Evolutionary conservation across 64 coral and sea anemone genomes (phyloP).

Genomic region (Dendrophyllia cribrosa): DNA sequence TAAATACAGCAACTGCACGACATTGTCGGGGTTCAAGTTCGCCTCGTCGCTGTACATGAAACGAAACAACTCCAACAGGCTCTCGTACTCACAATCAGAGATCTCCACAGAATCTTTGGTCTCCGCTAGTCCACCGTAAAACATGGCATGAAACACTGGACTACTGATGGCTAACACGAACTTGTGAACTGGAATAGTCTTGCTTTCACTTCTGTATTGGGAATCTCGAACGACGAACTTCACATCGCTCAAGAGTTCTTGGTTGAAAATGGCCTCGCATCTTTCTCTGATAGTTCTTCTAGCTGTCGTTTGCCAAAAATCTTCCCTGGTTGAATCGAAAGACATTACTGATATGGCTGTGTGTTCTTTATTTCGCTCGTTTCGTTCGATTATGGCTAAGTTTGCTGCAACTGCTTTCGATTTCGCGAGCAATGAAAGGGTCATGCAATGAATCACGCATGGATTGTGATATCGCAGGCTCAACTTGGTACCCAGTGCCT

Average conservation of each 20-base stretch:
- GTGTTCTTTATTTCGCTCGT: too few relatives aligned
- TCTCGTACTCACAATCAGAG: constrained; percentile 38
- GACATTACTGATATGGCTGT: background rate
- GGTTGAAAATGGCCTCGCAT: constrained; percentile 32
- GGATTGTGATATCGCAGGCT: too few relatives aligned
- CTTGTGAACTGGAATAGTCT: too few relatives aligned
- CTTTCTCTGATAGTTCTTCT: constrained; percentile 32
- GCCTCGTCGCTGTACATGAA: constrained; percentile 44
- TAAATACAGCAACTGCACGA: constrained; percentile 45
- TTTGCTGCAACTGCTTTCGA: too few relatives aligned
- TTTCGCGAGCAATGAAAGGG: too few relatives aligned
- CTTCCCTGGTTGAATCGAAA: background rate
- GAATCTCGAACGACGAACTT: constrained; percentile 23
- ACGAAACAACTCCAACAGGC: constrained; percentile 44
- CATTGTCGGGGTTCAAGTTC: constrained; percentile 26
- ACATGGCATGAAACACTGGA: constrained; percentile 63
- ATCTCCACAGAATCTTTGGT: constrained; percentile 3
- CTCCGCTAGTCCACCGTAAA: constrained; percentile 56
- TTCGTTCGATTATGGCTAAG: too few relatives aligned
- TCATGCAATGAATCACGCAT: too few relatives aligned
- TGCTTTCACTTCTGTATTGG: background rate
- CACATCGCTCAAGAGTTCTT: constrained; percentile 49
- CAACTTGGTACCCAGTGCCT: too few relatives aligned
- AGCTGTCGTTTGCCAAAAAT: background rate
- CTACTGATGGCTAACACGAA: too few relatives aligned